phyloP scores from a whole-genome alignment of 2,113 vertebrate genomes.

The Boulengeromyrus knoepffleri region DNA sequence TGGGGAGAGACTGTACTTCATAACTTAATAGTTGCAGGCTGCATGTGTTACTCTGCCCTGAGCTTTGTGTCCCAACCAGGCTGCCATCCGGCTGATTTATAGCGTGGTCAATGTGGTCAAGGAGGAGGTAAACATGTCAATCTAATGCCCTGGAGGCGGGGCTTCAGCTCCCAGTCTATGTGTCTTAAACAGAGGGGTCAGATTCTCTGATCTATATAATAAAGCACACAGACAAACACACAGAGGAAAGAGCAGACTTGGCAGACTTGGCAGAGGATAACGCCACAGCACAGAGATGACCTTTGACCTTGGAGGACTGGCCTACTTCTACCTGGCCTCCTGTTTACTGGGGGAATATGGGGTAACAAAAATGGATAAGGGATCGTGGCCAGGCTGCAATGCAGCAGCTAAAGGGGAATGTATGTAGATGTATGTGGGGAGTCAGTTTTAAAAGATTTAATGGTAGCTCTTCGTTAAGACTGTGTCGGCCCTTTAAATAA shows the following conservation, averaged over 20 bases:
- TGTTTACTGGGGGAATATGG: not conserved
- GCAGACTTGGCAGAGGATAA: not conserved
- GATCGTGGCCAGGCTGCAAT: not conserved
- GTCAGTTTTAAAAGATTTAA: not conserved
- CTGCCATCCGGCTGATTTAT: not conserved
- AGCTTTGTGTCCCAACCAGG: not conserved
- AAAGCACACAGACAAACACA: constrained; percentile 10
- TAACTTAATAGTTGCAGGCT: not conserved
- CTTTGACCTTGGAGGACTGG: not conserved
- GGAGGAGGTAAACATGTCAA: not conserved
- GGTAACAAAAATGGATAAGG: not conserved
- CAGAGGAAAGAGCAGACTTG: not conserved
- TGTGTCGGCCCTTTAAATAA: not conserved
- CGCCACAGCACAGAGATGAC: not conserved
- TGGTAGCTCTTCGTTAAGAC: not conserved
- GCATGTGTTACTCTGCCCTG: not conserved
- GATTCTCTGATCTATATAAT: not conserved
- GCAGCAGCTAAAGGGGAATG: not conserved
- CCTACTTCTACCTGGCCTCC: not conserved
- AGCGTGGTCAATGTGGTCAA: not conserved
- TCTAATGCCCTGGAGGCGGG: not conserved
- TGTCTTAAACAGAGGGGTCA: constrained; percentile 5
- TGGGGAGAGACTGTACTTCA: not conserved
- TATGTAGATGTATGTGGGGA: not conserved
- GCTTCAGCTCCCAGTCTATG: not conserved